These are phyloP conservation scores for Platysternon megacephalum DNA, from an alignment of 2,113 vertebrate genomes.

Conservation along the genomic window DNA sequence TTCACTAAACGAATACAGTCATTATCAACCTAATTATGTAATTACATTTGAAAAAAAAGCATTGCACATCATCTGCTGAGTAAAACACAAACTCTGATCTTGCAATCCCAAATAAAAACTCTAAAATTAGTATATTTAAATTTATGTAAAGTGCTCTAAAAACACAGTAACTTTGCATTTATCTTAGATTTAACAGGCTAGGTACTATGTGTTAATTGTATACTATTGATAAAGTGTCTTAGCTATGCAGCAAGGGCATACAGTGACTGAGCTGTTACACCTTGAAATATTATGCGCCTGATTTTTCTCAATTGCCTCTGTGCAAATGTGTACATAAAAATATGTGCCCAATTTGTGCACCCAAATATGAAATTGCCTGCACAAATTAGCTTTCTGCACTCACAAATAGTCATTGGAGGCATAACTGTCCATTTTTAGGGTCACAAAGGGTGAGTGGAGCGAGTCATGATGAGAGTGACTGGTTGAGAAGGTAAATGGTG, in stretches of 20 bases:
- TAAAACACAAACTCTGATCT: neutral
- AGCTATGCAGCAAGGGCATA: neutral
- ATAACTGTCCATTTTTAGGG: neutral
- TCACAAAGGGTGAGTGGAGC: neutral
- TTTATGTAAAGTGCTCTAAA: neutral
- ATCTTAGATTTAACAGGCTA: neutral
- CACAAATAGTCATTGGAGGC: neutral
- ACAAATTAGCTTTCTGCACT: neutral
- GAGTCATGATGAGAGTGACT: neutral
- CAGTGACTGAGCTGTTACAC: neutral
- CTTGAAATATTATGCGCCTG: neutral
- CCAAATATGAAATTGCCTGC: neutral
- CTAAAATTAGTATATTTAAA: neutral
- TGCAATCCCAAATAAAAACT: slow-evolving; percentile 26
- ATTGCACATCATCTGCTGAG: neutral
- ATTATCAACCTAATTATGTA: slow-evolving; percentile 35
- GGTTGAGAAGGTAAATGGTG: neutral
- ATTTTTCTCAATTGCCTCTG: neutral
- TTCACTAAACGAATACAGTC: slow-evolving; percentile 25
- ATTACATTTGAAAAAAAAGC: slow-evolving; percentile 9
- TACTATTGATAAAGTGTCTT: neutral
- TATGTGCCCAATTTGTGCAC: neutral
- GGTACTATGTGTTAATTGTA: neutral
- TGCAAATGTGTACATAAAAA: neutral
- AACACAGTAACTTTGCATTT: neutral